phyloP scores from a whole-genome alignment of 2,888 invertebrate genomes.

The Ectobius pallidus region DNA sequence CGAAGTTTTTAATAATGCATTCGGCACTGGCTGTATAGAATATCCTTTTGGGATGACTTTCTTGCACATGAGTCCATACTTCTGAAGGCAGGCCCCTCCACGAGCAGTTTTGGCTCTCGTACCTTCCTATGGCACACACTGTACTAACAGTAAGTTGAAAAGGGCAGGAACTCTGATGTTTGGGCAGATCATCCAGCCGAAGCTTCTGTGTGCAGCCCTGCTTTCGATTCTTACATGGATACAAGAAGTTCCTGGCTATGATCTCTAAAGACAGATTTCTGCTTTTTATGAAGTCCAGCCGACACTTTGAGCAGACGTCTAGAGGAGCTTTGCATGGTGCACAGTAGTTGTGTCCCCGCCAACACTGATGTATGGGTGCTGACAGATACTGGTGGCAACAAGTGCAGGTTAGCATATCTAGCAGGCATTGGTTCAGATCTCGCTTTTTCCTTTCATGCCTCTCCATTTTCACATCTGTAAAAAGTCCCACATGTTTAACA shows the following conservation, averaged over 20 bases:
- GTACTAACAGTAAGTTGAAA: no score
- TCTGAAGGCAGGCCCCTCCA: neutral
- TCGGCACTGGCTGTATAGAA: neutral
- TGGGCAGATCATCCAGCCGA: neutral
- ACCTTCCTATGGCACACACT: neutral
- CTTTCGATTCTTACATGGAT: neutral
- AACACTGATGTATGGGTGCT: neutral
- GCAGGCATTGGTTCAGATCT: neutral
- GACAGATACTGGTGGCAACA: neutral
- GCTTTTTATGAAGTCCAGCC: neutral
- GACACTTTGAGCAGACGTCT: neutral
- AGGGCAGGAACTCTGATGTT: neutral
- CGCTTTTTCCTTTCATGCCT: neutral
- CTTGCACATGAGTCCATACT: neutral
- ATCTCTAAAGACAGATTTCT: constrained; percentile 1
- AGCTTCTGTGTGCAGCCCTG: neutral
- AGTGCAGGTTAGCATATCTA: neutral
- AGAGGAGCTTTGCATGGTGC: neutral
- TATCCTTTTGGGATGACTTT: neutral
- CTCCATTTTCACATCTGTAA: no score
- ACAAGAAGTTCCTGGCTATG: neutral
- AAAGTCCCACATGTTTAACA: no score
- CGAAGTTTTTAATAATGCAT: neutral
- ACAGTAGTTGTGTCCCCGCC: neutral
- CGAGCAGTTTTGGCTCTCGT: neutral